A percentile compares a stretch with the other conserved stretches of the same genome.
Evolutionary conservation across 2,888 invertebrate genomes (phyloP).

Genomic region (Chalcosyrphus nemorum): DNA sequence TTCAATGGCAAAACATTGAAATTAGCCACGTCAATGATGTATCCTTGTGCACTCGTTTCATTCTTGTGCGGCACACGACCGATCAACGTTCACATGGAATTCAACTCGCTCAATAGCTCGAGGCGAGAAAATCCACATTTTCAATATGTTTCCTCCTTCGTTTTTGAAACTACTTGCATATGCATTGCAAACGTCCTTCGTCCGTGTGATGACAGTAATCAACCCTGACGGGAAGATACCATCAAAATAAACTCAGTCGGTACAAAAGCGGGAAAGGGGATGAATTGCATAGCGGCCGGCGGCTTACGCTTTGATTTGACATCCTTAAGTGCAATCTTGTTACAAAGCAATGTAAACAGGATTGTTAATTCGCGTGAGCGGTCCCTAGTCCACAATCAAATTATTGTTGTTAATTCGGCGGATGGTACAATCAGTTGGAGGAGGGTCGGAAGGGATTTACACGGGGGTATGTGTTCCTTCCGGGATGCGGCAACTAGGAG

Average conservation of each 20-base stretch:
- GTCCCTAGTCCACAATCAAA: conserved; percentile 79
- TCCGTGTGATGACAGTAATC: conserved; percentile 80
- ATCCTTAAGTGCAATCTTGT: conserved; percentile 82
- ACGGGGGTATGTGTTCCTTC: conserved; percentile 58
- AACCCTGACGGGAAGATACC: conserved; percentile 77
- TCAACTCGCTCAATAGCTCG: conserved; percentile 75
- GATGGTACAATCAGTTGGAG: conserved; percentile 53
- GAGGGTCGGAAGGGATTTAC: conserved; percentile 72
- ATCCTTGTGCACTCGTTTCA: conserved; percentile 47
- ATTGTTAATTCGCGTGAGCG: conserved; percentile 77
- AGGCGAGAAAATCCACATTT: conserved; percentile 81
- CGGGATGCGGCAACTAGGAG: conserved; percentile 25
- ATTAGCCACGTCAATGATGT: conserved; percentile 80
- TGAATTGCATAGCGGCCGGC: conserved; percentile 6
- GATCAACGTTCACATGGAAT: conserved; percentile 74
- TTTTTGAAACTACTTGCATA: conserved; percentile 55
- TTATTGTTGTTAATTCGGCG: conserved; percentile 80
- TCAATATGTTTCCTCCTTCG: conserved; percentile 69
- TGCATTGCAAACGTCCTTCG: conserved; percentile 65
- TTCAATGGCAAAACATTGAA: conserved; percentile 79
- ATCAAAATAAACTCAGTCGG: conserved; percentile 24
- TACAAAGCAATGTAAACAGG: conserved; percentile 81
- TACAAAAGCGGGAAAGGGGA: not conserved
- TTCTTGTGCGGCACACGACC: conserved; percentile 75
- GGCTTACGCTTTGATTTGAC: conserved; percentile 76